A percentile compares a stretch with the other conserved stretches of the same genome.
phyloP scores from a whole-genome alignment of 1,140 invertebrate species.

The Drosophila lacertosa region DNA sequence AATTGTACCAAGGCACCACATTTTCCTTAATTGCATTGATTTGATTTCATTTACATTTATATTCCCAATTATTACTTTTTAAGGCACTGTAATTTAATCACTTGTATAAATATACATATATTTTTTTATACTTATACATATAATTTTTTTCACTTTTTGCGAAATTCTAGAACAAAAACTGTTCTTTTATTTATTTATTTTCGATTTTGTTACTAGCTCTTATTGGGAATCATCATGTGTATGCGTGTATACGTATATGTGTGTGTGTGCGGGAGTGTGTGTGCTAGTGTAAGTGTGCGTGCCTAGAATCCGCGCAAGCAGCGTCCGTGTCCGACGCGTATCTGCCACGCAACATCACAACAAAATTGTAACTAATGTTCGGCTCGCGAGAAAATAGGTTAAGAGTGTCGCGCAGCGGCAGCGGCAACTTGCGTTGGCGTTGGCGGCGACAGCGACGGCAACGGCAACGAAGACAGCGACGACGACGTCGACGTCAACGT shows the following conservation, averaged over 20 bases:
- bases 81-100: constrained; percentile 61
- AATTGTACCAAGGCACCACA: constrained; percentile 66
- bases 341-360: constrained; percentile 83
- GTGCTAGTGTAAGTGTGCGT: constrained; percentile 56
- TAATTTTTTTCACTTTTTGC: constrained; percentile 53
- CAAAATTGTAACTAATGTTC: constrained; percentile 83
- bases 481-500: constrained; percentile 38
- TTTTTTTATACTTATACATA: constrained; percentile 15
- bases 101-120: constrained; percentile 12
- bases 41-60: constrained; percentile 19
- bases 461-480: constrained; percentile 24
- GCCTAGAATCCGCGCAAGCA: constrained; percentile 78
- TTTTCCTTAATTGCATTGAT: constrained; percentile 45
- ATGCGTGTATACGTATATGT: constrained; percentile 19
- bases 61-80: constrained; percentile 40
- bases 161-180: constrained; percentile 43
- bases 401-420: constrained; percentile 76
- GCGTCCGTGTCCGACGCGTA: constrained; percentile 79
- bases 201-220: constrained; percentile 36
- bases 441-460: constrained; percentile 35
- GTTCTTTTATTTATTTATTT: constrained; percentile 27
- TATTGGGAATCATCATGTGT: constrained; percentile 31
- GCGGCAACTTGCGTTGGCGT: constrained; percentile 37
- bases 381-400: constrained; percentile 80
- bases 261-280: constrained; percentile 20